These are phyloP conservation scores for Leptoclinus maculatus DNA, from an alignment of 2,797 vertebrate species.

Conservation along the genomic window DNA sequence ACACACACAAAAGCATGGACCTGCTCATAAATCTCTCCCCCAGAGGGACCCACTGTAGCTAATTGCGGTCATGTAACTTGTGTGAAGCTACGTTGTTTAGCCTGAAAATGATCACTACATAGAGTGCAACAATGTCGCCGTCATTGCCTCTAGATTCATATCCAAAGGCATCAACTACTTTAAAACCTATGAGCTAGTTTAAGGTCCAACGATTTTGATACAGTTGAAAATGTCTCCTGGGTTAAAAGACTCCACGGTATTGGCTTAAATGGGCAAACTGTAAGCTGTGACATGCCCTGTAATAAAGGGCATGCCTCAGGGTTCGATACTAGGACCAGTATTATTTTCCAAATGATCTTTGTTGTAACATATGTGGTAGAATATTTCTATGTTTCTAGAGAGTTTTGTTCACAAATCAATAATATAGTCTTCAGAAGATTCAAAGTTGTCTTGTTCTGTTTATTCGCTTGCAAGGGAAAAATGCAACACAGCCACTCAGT, in stretches of 20 bases:
- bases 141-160: constrained; percentile 25
- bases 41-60: constrained; percentile 60
- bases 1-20: constrained; percentile 35
- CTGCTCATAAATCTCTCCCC: constrained; percentile 74
- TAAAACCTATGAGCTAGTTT: constrained; percentile 4
- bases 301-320: background rate
- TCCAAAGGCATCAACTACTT: constrained; percentile 19
- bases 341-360: background rate
- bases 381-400: too few relatives aligned
- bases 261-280: background rate
- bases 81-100: constrained; percentile 61
- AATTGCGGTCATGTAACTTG: constrained; percentile 75
- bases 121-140: constrained; percentile 44
- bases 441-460: too few relatives aligned
- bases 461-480: too few relatives aligned
- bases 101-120: constrained; percentile 58
- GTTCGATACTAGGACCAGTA: background rate
- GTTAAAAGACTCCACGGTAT: background rate
- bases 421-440: too few relatives aligned
- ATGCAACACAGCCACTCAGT: too few relatives aligned
- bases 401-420: too few relatives aligned
- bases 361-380: too few relatives aligned
- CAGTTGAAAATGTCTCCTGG: background rate
- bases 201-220: background rate
- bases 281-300: too few relatives aligned